These are phyloP conservation scores for Petrocephalus sullivani DNA, from an alignment of 2,797 vertebrate genomes.

Conservation along the genomic window DNA sequence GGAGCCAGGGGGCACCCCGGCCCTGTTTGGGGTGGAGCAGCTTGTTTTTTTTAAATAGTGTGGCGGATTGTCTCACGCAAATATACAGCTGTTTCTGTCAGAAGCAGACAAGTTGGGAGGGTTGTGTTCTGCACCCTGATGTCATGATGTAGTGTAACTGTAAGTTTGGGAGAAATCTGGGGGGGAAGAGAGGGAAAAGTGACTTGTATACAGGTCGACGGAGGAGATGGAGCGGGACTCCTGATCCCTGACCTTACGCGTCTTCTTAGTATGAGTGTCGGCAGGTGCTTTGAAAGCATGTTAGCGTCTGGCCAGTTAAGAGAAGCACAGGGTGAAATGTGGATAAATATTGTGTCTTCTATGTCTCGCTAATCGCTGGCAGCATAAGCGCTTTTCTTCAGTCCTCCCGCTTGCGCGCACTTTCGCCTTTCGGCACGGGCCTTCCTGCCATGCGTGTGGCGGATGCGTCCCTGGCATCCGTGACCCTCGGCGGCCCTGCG, in stretches of 20 bases:
- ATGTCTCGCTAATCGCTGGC: background rate
- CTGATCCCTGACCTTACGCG: background rate
- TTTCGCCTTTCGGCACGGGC: background rate
- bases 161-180: background rate
- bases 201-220: background rate
- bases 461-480: background rate
- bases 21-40: background rate
- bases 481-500: background rate
- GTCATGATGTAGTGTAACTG: background rate
- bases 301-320: background rate
- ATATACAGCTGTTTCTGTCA: background rate
- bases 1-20: background rate
- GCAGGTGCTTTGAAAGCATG: background rate
- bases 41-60: background rate
- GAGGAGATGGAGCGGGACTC: background rate
- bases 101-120: background rate
- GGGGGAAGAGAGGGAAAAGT: background rate
- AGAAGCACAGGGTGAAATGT: background rate
- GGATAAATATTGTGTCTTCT: constrained; percentile 10
- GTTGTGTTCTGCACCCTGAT: background rate
- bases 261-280: background rate
- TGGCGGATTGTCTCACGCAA: background rate
- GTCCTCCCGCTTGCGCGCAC: background rate
- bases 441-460: background rate
- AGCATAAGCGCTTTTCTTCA: background rate